These are phyloP conservation scores for Drosophila paramelanica DNA, from an alignment of 2,888 invertebrate species.

Conservation along the genomic window DNA sequence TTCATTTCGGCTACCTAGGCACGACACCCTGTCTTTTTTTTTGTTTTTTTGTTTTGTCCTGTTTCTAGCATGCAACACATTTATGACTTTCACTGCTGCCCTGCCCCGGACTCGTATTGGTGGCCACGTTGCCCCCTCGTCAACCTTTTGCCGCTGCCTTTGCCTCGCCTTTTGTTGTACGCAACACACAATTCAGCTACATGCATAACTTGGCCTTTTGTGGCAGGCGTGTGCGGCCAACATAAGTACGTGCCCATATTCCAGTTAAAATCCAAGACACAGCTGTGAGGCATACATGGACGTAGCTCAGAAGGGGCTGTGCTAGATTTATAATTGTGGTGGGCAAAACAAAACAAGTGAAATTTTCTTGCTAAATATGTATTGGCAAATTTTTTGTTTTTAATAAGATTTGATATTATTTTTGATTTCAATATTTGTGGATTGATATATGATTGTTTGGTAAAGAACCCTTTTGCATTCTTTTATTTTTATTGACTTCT, in stretches of 20 bases:
- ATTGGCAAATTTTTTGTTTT: too few relatives aligned
- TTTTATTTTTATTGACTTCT: too few relatives aligned
- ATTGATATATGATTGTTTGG: too few relatives aligned
- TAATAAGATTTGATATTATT: too few relatives aligned
- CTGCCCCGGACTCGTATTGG: slow-evolving; percentile 16
- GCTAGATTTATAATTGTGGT: background rate
- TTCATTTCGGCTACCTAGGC: slow-evolving; percentile 31
- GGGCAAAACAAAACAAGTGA: background rate
- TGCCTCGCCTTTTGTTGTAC: slow-evolving; percentile 57
- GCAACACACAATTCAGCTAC: slow-evolving; percentile 60
- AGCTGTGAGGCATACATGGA: slow-evolving; percentile 59
- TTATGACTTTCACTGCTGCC: slow-evolving; percentile 68
- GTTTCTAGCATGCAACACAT: slow-evolving; percentile 34
- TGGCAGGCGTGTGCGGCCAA: slow-evolving; percentile 72
- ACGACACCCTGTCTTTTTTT: slow-evolving; percentile 4
- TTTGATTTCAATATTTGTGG: too few relatives aligned
- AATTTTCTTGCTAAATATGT: background rate
- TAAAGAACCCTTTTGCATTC: too few relatives aligned
- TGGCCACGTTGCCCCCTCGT: background rate
- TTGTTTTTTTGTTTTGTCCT: slow-evolving; percentile 39
- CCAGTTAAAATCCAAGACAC: slow-evolving; percentile 59
- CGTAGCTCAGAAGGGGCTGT: slow-evolving; percentile 33
- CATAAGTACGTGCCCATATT: slow-evolving; percentile 77
- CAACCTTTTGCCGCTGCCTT: slow-evolving; percentile 14
- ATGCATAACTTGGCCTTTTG: slow-evolving; percentile 68